A percentile compares a stretch with the other conserved stretches of the same genome.
Evolutionary conservation across 1,140 invertebrate genomes (phyloP).

Genomic region (Drosophila ironensis): DNA sequence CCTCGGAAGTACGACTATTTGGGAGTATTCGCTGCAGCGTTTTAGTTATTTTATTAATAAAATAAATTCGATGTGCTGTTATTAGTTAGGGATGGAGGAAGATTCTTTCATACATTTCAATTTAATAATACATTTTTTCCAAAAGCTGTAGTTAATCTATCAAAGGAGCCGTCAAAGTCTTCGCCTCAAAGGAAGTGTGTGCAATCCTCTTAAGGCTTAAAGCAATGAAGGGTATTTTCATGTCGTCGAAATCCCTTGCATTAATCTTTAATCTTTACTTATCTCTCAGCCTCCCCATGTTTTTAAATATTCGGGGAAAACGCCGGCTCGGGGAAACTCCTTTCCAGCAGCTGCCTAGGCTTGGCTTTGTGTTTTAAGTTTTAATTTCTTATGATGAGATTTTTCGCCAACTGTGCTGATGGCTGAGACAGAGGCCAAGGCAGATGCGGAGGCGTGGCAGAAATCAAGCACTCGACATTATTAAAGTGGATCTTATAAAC

Average conservation of each 20-base stretch:
- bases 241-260: background rate
- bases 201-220: no score
- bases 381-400: constrained; percentile 74
- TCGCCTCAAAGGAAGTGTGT: no score
- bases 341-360: constrained; percentile 1
- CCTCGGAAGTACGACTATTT: no score
- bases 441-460: constrained; percentile 8
- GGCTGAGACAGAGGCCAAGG: background rate
- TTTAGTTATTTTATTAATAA: no score
- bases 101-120: no score
- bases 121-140: no score
- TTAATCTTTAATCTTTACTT: background rate
- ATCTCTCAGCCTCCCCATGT: background rate
- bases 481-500: constrained; percentile 77
- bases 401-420: constrained; percentile 14
- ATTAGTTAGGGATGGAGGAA: no score
- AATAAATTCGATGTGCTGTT: no score
- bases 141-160: no score
- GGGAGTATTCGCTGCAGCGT: no score
- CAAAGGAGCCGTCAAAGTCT: no score
- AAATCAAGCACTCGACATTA: constrained; percentile 78
- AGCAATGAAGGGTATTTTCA: background rate
- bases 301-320: constrained; percentile 1
- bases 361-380: constrained; percentile 65
- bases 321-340: constrained; percentile 1